These are phyloP conservation scores for Rhorus exstirpatorius DNA, from an alignment of 2,888 invertebrate species.

Conservation along the genomic window DNA sequence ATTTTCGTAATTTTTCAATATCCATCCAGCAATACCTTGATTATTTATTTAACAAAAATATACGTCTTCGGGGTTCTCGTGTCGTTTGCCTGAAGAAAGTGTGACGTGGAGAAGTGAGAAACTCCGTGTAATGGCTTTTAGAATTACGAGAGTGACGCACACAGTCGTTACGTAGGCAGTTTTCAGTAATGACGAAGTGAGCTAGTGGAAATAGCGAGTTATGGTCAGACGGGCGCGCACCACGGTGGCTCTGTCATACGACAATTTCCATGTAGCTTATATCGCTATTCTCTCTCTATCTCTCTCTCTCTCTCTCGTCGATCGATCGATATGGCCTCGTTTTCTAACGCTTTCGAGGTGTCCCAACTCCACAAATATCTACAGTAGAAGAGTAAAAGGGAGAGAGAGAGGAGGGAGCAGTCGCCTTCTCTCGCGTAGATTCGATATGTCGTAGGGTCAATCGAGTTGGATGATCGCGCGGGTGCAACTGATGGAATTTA, in stretches of 20 bases:
- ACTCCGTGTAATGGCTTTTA: constrained; percentile 13
- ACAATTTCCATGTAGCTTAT: constrained; percentile 50
- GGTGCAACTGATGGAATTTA: constrained; percentile 18
- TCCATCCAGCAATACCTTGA: too few relatives aligned
- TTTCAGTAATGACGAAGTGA: constrained; percentile 14
- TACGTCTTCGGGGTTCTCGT: background rate
- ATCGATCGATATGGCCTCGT: constrained; percentile 60
- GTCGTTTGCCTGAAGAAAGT: background rate
- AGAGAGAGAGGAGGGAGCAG: constrained; percentile 12
- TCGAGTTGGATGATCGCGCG: constrained; percentile 57
- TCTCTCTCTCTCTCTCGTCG: constrained; percentile 2
- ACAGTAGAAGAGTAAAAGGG: background rate
- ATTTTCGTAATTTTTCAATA: too few relatives aligned
- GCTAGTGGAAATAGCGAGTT: constrained; percentile 50
- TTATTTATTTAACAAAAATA: too few relatives aligned
- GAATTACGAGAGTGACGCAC: constrained; percentile 37
- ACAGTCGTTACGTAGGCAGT: constrained; percentile 26
- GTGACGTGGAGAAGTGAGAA: background rate
- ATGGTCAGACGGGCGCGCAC: constrained; percentile 43
- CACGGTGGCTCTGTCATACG: constrained; percentile 12
- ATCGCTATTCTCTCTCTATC: constrained; percentile 21
- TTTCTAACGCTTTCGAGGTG: constrained; percentile 35
- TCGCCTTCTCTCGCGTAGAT: constrained; percentile 17
- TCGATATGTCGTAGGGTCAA: constrained; percentile 65
- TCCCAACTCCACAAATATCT: constrained; percentile 40